Base-by-base conservation (phyloP, 35 echinoderm and acorn worm genomes). In the Ptychodera flava region DNA sequence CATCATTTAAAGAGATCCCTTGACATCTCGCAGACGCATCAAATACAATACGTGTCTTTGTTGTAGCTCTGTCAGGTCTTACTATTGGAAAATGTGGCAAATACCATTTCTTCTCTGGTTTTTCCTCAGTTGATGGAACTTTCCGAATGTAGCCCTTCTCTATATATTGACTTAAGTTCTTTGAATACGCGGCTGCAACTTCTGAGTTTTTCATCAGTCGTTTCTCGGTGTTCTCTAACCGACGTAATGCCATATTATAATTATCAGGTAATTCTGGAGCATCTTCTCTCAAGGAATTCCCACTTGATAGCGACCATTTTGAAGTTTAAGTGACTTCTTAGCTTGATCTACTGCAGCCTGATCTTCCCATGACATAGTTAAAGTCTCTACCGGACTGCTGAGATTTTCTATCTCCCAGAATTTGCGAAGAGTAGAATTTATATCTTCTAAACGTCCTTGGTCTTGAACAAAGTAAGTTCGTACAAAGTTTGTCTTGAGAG, bases 101-200 rank as follows among this genome's bases (percentile, higher is more conserved):
- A 81, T 15, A 28, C 80, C 30, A 29, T 81, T 15, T 81, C 14
- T 30, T 29, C 14, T 38, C 37, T 16, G 0, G 28, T 0, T 77
- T n/a, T n/a, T 77, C 76, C n/a, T 77, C 76, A 77, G 15, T n/a
- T 77, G 15, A 16, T 77, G 76, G 1, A 32, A 80, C 86, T 32
- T 87, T 87, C 27, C 27, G 77, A 27, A 87, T 87, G 31, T 80
- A 87, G 15, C 86, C 86, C 31, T 87, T 87, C 32, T 28, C 78
- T 0, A 80, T 1, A 32, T 87, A 87, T 15, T 87, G 31, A 10
- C 35, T 30, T 0, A 80, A 80, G 22, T 80, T 1, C 14, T 37
- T n/a, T 15, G 77, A 87, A 27, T 87, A 80, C 38, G 86, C 22
- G 77, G 10, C 30, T 36, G 77, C 86, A 27, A 87, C 15, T 30